phyloP scores from a whole-genome alignment of 2,113 vertebrate species.

The Myanophis thanlyinensis region DNA sequence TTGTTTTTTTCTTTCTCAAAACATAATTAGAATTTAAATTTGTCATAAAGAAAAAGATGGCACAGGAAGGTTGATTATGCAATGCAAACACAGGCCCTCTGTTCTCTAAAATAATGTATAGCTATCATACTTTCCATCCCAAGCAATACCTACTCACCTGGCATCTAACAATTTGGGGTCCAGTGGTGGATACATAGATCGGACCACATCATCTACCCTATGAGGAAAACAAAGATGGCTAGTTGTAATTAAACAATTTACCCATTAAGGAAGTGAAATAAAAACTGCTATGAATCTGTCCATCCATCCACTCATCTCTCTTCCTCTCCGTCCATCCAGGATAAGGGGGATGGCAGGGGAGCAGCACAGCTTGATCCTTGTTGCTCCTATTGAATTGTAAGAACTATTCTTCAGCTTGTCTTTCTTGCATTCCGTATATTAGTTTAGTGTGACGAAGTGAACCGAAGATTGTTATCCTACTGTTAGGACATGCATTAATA shows the following conservation, averaged over 20 bases:
- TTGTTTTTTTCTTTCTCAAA: neutral
- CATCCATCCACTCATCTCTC: neutral
- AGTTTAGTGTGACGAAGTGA: neutral
- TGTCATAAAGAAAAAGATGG: neutral
- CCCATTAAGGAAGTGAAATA: neutral
- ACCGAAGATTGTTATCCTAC: neutral
- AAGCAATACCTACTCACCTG: slow-evolving; percentile 63
- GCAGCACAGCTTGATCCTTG: neutral
- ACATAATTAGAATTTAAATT: neutral
- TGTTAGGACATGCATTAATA: neutral
- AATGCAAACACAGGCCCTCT: neutral
- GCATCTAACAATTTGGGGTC: slow-evolving; percentile 94
- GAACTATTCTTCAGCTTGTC: neutral
- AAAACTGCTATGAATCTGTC: neutral
- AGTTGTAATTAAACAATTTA: neutral
- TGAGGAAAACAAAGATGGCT: neutral
- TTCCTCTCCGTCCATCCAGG: neutral
- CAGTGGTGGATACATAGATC: slow-evolving; percentile 93
- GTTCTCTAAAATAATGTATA: too few relatives aligned
- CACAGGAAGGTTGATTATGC: neutral
- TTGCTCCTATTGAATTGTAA: neutral
- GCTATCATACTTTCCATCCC: neutral
- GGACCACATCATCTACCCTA: slow-evolving; percentile 93
- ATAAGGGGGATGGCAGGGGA: neutral
- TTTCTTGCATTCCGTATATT: neutral